A percentile compares a stretch with the other conserved stretches of the same genome.
These are phyloP conservation scores for Pseudobourletiella spinata DNA, from an alignment of 1,140 invertebrate species.

Conservation along the genomic window DNA sequence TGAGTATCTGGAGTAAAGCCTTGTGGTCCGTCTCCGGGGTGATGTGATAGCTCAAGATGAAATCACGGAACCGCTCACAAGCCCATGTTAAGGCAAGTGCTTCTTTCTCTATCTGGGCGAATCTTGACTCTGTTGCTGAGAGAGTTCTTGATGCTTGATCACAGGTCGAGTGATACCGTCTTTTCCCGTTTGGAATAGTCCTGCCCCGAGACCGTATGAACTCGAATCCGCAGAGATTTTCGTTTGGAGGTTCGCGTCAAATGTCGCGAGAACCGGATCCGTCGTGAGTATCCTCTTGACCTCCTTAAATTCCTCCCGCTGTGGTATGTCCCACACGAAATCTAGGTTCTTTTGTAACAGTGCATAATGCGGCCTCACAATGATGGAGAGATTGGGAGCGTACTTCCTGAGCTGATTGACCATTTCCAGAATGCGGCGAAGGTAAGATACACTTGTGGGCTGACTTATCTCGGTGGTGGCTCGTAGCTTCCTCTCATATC, in stretches of 20 bases:
- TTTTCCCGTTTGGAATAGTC: not conserved
- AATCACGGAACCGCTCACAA: conserved; percentile 4
- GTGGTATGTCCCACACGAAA: conserved; percentile 37
- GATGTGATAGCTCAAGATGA: not conserved
- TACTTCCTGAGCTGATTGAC: conserved; percentile 41
- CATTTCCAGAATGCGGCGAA: conserved; percentile 41
- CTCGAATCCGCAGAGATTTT: conserved; percentile 38
- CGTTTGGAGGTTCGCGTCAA: conserved; percentile 34
- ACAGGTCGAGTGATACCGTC: conserved; percentile 34
- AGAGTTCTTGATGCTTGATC: conserved; percentile 43
- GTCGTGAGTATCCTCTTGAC: conserved; percentile 36
- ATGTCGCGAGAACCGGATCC: conserved; percentile 36
- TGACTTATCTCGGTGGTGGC: no score
- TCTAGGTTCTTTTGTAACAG: conserved; percentile 35
- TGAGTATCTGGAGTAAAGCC: conserved; percentile 39
- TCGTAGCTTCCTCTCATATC: no score
- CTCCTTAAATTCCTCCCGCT: conserved; percentile 36
- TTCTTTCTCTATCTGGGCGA: no score
- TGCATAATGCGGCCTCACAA: conserved; percentile 32
- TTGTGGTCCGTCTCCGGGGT: conserved; percentile 40
- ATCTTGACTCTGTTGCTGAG: conserved; percentile 42
- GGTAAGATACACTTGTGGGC: conserved; percentile 36
- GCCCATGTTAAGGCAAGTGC: no score
- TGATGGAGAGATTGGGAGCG: conserved; percentile 37
- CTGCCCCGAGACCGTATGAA: conserved; percentile 37